Base-by-base conservation (phyloP, 2,113 vertebrate genomes). In the Potamarius usumacintae region DNA sequence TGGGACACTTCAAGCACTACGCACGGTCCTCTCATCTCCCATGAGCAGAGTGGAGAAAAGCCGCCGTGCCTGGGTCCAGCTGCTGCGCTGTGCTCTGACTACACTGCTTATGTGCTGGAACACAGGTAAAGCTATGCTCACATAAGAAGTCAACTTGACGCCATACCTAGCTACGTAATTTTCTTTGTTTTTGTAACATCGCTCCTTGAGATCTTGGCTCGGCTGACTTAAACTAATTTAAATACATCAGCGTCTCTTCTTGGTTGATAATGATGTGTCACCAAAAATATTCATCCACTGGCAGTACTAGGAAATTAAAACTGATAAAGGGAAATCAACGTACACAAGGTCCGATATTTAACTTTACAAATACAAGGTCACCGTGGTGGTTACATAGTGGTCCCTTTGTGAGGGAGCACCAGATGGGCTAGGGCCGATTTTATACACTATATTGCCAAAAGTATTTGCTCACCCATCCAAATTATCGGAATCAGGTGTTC, bases 21-120 rank as follows among this genome's bases (percentile, higher is more conserved):
- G 95, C 91, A 94, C 92, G 2, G 94, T 98, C 71, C 62, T 98
- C 42, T 95, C 95, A 63, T 97, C 96, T 80, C 97, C 97, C 0
- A 96, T 99, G 97, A 97, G 97, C 90, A 94, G 93, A 12, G 97
- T 96, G 85, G 97, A 99, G 92, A 99, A 99, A 92, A 96, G 97
- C 86, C 90, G 90, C 5, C 92, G 87, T 57, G 96, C 97, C 62
- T 99, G 98, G 97, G 96, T 92, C 11, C 91, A 94, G 80, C 94
- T 99, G 85, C 94, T 99, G 0, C 95, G 94, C 9, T 96, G 96
- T 14, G 97, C 97, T 87, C 92, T 98, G 57, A 89, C 93, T 84
- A 96, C 97, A 0, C 88, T 98, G 89, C 95, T 99, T 87, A 95
- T 95, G 69, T 95, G 91, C 25, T 97, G 96, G 96, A 94, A 96